Conservation (phyloP, 30 jellyfish, hydroid and myxozoan genomes). For the Aurelia sp. region DNA sequence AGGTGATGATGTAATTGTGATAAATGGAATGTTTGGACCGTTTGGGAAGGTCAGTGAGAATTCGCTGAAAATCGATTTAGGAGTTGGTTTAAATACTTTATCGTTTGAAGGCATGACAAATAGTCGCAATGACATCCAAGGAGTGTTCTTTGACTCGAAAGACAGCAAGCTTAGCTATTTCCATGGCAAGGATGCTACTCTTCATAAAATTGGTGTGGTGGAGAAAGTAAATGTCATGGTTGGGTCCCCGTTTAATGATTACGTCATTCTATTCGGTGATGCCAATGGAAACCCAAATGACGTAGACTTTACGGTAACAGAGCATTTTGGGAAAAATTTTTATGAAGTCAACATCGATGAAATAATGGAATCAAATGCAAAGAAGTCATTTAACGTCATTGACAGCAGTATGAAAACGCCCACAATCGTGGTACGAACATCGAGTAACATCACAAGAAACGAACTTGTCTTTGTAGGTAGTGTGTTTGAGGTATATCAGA, state of each 20-base stretch:
- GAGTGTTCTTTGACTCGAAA: slow-evolving; percentile 57
- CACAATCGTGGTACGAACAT: slow-evolving; percentile 67
- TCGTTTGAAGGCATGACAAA: slow-evolving; percentile 69
- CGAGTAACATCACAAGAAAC: slow-evolving; percentile 27
- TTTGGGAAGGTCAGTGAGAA: slow-evolving; percentile 23
- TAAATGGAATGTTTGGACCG: slow-evolving; percentile 62
- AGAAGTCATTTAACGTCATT: slow-evolving; percentile 20
- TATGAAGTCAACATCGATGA: slow-evolving; percentile 64
- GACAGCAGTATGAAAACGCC: slow-evolving; percentile 73
- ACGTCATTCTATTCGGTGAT: slow-evolving; percentile 53
- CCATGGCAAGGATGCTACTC: slow-evolving; percentile 43
- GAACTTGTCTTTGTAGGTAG: slow-evolving; percentile 64
- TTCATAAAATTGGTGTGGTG: slow-evolving; percentile 50
- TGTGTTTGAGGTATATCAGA: slow-evolving; percentile 21
- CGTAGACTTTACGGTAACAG: slow-evolving; percentile 45
- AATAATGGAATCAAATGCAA: not conserved
- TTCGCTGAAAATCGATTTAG: slow-evolving; percentile 44
- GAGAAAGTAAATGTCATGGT: slow-evolving; percentile 41
- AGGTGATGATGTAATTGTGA: slow-evolving; percentile 64
- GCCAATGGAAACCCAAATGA: slow-evolving; percentile 64
- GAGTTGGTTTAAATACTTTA: slow-evolving; percentile 55
- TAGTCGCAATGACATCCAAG: slow-evolving; percentile 44
- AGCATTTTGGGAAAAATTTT: slow-evolving; percentile 58
- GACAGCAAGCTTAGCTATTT: slow-evolving; percentile 67
- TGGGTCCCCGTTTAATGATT: slow-evolving; percentile 71